Conservation (phyloP, 2,113 vertebrate genomes). For the Tragelaphus strepsiceros region DNA sequence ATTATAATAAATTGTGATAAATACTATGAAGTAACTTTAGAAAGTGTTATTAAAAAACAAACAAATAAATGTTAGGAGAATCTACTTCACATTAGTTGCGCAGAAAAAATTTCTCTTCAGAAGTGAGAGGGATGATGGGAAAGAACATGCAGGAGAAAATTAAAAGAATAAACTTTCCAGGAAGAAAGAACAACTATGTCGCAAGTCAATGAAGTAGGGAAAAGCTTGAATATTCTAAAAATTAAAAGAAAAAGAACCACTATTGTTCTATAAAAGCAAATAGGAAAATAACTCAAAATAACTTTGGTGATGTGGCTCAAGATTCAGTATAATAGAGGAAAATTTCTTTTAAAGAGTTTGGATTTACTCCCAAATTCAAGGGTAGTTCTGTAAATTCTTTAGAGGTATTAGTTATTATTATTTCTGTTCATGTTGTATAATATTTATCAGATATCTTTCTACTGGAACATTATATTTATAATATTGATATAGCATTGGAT, state of each 20-base stretch:
- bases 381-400: neutral
- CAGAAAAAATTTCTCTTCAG: neutral
- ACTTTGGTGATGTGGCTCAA: neutral
- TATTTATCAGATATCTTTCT: neutral
- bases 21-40: neutral
- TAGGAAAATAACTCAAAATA: neutral
- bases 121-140: neutral
- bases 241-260: neutral
- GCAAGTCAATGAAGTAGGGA: neutral
- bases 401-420: neutral
- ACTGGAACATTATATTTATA: neutral
- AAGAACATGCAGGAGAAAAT: neutral
- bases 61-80: neutral
- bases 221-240: neutral
- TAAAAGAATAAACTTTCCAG: neutral
- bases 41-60: neutral
- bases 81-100: neutral
- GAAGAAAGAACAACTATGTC: neutral
- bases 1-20: neutral
- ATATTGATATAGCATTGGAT: neutral
- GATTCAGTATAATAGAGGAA: neutral
- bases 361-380: neutral
- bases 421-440: neutral
- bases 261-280: neutral
- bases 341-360: neutral